A percentile compares a stretch with the other conserved stretches of the same genome.
Evolutionary conservation across 2,888 invertebrate species (phyloP).

Genomic region (Exocentrus adspersus): DNA sequence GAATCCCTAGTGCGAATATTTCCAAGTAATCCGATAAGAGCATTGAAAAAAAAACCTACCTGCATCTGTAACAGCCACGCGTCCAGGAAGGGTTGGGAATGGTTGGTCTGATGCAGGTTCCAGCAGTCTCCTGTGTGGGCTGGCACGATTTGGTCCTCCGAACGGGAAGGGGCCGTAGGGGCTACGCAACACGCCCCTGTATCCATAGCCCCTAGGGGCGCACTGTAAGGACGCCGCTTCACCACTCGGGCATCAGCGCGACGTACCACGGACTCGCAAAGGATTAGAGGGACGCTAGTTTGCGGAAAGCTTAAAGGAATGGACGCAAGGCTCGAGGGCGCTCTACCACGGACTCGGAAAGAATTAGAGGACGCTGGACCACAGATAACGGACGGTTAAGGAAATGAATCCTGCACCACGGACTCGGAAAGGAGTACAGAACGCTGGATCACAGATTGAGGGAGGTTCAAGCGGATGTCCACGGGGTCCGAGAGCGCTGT

Average conservation of each 20-base stretch:
- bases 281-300: too few relatives aligned
- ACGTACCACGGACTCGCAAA: background rate
- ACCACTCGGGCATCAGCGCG: background rate
- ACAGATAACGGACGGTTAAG: too few relatives aligned
- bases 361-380: too few relatives aligned
- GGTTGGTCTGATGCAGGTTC: conserved; percentile 58
- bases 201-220: conserved; percentile 60
- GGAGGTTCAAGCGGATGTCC: too few relatives aligned
- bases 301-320: too few relatives aligned
- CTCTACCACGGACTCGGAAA: too few relatives aligned
- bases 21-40: background rate
- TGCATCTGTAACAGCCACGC: conserved; percentile 61
- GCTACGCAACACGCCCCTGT: conserved; percentile 62
- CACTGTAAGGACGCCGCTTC: conserved; percentile 42
- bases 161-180: conserved; percentile 60
- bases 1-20: background rate
- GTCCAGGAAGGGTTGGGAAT: conserved; percentile 61
- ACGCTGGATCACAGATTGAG: too few relatives aligned
- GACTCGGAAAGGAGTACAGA: too few relatives aligned
- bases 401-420: too few relatives aligned
- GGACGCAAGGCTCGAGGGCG: too few relatives aligned
- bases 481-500: too few relatives aligned
- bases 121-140: conserved; percentile 62
- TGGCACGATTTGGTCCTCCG: conserved; percentile 61
- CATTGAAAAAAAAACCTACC: conserved; percentile 45